Evolutionary conservation across 2,113 vertebrate species (phyloP), one percentile per base, ranked within the genome.

Genomic region (Cepphus grylle): DNA sequence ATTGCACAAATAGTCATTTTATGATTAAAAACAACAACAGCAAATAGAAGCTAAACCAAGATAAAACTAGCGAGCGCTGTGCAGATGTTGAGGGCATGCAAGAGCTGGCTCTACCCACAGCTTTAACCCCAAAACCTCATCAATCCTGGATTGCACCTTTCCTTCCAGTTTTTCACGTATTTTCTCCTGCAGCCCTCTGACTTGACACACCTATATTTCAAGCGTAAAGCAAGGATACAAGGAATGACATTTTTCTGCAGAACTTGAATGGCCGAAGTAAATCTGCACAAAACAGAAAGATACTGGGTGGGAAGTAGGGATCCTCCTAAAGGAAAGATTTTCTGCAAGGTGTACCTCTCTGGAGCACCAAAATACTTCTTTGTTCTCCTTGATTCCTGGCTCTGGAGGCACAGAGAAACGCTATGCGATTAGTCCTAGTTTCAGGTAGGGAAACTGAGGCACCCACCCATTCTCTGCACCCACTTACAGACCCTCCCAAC

Each of bases 11-110:
- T 32, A 94, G 85, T 96, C 90, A 86, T 94, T 96, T 95, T 4
- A 17, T 95, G 88, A 97, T 95, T 97, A 96, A 93, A 94, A 96
- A 83, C 95, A 96, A 95, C 94, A 96, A 55, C 95, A 96, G 89
- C 83, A 63, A 96, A 82, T 56, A 85, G 85, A 88, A 73, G 79
- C 49, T 91, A 80, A 94, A 86, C 93, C 67, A 50, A 92, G 87
- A 90, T 73, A 80, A 90, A 96, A 65, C 70, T 3, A 72, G 87
- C 1, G 3, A 89, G 93, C 4, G 8, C 62, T 9, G 34, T n/a
- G 78, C 56, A 25, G 90, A 80, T 52, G 78, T 49, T 16, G 56
- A 34, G 66, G 66, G 61, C 16, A 4, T 21, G 58, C 62, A 30
- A 56, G 67, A 88, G 62, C 70, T 88, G 88, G 13, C 7, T 88